Percentiles rank a stretch among this genome's conserved stretches.
Evolutionary conservation across 2,888 invertebrate species (phyloP).

Genomic region (Deilephila elpenor): DNA sequence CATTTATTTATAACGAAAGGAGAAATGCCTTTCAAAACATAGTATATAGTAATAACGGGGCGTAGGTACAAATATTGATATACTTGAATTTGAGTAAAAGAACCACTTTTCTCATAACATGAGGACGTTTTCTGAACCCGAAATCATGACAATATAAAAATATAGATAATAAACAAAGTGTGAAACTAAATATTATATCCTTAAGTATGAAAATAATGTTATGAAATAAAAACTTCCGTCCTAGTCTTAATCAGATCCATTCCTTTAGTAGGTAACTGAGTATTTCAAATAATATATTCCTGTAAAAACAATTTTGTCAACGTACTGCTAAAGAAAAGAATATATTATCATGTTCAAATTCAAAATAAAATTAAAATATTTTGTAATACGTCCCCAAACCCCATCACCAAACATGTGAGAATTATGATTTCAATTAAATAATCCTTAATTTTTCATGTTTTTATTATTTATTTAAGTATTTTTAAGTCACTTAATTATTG

Average conservation of each 20-base stretch:
- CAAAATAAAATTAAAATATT: not conserved
- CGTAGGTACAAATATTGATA: too few species aligned
- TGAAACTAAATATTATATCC: not conserved
- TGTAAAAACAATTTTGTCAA: too few species aligned
- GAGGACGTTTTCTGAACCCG: too few species aligned
- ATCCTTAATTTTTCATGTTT: constrained; percentile 30
- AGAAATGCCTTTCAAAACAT: too few species aligned
- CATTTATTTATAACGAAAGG: too few species aligned
- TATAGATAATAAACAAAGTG: not conserved
- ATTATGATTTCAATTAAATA: constrained; percentile 31
- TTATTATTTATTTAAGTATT: constrained; percentile 29
- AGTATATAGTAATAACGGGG: too few species aligned
- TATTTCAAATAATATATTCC: not conserved
- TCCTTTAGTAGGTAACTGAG: not conserved
- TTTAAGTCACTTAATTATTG: constrained; percentile 31
- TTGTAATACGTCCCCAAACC: not conserved
- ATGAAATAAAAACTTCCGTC: not conserved
- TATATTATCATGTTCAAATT: not conserved
- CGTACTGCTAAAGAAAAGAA: not conserved
- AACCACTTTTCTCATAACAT: too few species aligned
- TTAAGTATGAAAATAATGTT: not conserved
- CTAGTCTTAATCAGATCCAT: not conserved
- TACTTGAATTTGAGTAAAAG: too few species aligned
- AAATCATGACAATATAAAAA: too few species aligned
- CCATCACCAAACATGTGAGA: constrained; percentile 10